A percentile compares a stretch with the other conserved stretches of the same genome.
Evolutionary conservation across 2,113 vertebrate genomes (phyloP).

Genomic region (Dasyprocta punctata): DNA sequence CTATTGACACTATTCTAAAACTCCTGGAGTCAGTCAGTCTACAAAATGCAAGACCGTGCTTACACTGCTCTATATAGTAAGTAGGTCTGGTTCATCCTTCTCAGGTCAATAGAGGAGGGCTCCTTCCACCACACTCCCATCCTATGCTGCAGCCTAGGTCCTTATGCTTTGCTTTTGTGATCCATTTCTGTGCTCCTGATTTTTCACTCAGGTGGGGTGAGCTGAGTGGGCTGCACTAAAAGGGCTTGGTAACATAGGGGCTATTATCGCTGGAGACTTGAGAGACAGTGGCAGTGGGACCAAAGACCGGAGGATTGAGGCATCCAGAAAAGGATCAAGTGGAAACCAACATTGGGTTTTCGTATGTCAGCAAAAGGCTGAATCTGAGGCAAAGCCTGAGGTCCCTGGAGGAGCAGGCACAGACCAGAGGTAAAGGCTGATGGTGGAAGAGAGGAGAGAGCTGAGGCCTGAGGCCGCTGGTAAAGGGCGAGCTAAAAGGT

Average conservation of each 20-base stretch:
- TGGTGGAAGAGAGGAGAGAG: neutral
- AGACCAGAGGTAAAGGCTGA: neutral
- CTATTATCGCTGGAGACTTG: neutral
- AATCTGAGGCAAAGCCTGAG: neutral
- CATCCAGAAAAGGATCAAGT: neutral
- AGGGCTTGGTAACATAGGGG: neutral
- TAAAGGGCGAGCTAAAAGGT: neutral
- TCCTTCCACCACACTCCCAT: too few species aligned
- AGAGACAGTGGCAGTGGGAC: neutral
- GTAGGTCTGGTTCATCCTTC: neutral
- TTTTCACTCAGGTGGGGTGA: neutral
- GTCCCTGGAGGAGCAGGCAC: neutral
- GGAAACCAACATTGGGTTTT: neutral
- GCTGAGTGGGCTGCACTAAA: neutral
- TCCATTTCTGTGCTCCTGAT: neutral
- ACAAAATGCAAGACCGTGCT: neutral
- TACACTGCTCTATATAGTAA: neutral
- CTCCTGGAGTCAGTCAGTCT: neutral
- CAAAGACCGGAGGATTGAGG: neutral
- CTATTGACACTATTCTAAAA: neutral
- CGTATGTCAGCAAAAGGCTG: neutral
- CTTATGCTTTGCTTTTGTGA: neutral
- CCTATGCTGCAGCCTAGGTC: neutral
- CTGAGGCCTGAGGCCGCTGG: neutral
- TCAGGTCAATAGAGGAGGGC: neutral